phyloP scores from a whole-genome alignment of 2,113 vertebrate genomes.

The Gymnarchus niloticus region DNA sequence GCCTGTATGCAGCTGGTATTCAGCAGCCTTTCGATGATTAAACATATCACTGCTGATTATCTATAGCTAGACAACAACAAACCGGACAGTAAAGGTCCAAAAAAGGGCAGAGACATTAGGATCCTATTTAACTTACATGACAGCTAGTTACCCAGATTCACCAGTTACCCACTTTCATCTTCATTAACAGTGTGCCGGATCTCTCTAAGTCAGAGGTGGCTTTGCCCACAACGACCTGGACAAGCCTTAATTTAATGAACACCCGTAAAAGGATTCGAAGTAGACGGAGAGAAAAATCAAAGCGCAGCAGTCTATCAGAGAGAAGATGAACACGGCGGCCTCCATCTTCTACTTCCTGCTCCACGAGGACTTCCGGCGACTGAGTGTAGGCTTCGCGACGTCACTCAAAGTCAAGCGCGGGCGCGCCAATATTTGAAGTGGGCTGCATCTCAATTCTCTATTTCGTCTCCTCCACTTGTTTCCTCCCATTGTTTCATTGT shows the following conservation, averaged over 20 bases:
- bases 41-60: neutral
- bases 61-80: neutral
- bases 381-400: neutral
- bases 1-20: neutral
- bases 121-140: neutral
- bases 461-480: too few species aligned
- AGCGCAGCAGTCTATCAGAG: slow-evolving; percentile 86
- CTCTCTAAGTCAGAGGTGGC: neutral
- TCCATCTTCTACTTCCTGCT: slow-evolving; percentile 69
- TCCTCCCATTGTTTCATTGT: too few species aligned
- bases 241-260: neutral
- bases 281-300: slow-evolving; percentile 93
- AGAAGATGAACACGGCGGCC: slow-evolving; percentile 84
- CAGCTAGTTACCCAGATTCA: neutral
- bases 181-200: neutral
- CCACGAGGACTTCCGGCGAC: slow-evolving; percentile 13
- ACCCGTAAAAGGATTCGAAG: slow-evolving; percentile 81
- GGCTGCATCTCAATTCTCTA: too few species aligned
- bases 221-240: neutral
- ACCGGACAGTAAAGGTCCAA: neutral
- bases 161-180: neutral
- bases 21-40: neutral
- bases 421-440: neutral
- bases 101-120: neutral
- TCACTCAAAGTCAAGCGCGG: neutral